Percentiles rank a stretch among this genome's conserved stretches.
These are phyloP conservation scores for Orchestes rusci DNA, from an alignment of 2,888 invertebrate genomes.

Conservation along the genomic window DNA sequence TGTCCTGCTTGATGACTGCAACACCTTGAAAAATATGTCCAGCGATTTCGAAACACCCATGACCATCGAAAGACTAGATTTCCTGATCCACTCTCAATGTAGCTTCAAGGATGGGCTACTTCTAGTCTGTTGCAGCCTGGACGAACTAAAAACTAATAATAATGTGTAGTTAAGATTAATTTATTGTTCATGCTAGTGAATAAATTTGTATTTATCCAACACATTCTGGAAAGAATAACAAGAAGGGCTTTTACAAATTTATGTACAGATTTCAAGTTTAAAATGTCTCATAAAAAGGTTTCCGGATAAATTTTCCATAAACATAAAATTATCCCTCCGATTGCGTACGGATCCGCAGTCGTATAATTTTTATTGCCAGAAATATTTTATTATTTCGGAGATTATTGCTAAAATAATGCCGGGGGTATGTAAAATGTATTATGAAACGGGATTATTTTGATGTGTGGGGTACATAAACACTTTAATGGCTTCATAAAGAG, in stretches of 20 bases:
- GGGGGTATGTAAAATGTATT: conserved; percentile 17
- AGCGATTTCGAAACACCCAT: conserved; percentile 30
- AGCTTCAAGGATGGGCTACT: conserved; percentile 47
- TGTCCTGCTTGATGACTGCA: conserved; percentile 45
- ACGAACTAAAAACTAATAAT: too few relatives aligned
- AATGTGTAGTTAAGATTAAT: too few relatives aligned
- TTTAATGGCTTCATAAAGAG: conserved; percentile 10
- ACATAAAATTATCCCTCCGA: conserved; percentile 24
- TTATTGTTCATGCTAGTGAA: too few relatives aligned
- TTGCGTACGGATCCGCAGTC: conserved; percentile 17
- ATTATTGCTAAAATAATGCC: conserved; percentile 17
- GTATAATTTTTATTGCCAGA: conserved; percentile 20
- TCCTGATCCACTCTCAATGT: conserved; percentile 48
- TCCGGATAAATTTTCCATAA: conserved; percentile 24
- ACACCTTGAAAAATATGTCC: conserved; percentile 37
- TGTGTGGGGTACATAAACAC: conserved; percentile 7
- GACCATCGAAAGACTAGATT: conserved; percentile 37
- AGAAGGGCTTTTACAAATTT: too few relatives aligned
- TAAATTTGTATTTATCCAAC: too few relatives aligned
- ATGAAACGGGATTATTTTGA: conserved; percentile 7
- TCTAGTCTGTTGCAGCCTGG: conserved; percentile 46
- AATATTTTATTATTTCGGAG: conserved; percentile 18
- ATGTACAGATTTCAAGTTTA: conserved; percentile 24
- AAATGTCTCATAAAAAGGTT: conserved; percentile 19
- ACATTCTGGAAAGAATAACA: too few relatives aligned